Percentiles rank a stretch among this genome's conserved stretches.
Conservation (phyloP, 2,113 vertebrate genomes). For the Silurus asotus region DNA sequence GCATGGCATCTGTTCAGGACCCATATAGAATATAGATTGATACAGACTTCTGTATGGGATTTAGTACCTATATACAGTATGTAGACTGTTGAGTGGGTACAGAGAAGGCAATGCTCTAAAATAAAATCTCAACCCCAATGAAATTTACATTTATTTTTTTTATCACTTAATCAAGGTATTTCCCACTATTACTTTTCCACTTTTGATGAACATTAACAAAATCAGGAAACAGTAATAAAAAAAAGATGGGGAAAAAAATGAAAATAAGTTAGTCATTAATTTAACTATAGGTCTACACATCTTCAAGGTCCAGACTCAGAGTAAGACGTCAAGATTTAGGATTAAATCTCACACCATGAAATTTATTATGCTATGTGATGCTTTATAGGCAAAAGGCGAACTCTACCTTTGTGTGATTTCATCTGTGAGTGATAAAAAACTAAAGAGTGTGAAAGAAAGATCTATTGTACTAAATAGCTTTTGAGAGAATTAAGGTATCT, state of each 20-base stretch:
- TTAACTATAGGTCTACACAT: background rate
- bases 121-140: background rate
- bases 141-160: background rate
- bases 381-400: background rate
- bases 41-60: background rate
- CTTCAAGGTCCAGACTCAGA: background rate
- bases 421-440: background rate
- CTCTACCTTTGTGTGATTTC: background rate
- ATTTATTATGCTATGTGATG: background rate
- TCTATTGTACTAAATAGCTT: background rate
- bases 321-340: background rate
- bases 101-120: background rate
- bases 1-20: conserved; percentile 61
- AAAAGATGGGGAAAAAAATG: background rate
- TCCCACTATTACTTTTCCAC: background rate
- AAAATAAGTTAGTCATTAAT: background rate
- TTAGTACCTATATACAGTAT: background rate
- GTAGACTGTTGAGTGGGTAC: background rate
- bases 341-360: background rate
- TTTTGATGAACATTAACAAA: background rate
- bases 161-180: background rate
- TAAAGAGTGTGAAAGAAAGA: background rate
- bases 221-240: background rate
- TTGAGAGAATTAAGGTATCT: background rate
- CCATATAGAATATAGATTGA: conserved; percentile 17